These are phyloP conservation scores for Coccyzus lansbergi DNA, from an alignment of 2,797 vertebrate species.

Conservation along the genomic window DNA sequence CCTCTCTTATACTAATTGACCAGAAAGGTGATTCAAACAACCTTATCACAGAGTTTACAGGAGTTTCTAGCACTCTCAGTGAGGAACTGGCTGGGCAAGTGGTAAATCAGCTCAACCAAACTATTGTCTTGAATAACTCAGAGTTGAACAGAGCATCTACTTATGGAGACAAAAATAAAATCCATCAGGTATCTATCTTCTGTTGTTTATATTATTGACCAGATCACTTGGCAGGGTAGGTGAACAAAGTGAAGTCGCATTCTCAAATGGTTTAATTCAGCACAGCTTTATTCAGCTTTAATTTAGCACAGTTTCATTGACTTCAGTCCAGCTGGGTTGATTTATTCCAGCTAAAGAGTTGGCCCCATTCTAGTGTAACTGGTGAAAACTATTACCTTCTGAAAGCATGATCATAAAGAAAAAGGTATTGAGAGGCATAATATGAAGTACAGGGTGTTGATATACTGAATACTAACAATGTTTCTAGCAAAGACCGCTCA, in stretches of 20 bases:
- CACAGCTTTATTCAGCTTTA: constrained; percentile 56
- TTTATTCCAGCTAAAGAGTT: constrained; percentile 39
- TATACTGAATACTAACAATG: constrained; percentile 28
- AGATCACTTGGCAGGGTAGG: background rate
- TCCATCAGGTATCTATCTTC: constrained; percentile 1
- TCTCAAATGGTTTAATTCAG: constrained; percentile 47
- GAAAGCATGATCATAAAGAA: constrained; percentile 51
- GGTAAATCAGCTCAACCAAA: background rate
- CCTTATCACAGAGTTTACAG: background rate
- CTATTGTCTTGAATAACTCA: background rate
- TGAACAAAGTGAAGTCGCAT: constrained; percentile 36
- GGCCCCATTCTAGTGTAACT: constrained; percentile 40
- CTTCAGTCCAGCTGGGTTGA: constrained; percentile 47
- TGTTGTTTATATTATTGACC: constrained; percentile 48
- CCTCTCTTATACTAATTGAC: background rate
- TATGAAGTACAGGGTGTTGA: constrained; percentile 46
- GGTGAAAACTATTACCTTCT: constrained; percentile 52
- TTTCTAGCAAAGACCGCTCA: constrained; percentile 33
- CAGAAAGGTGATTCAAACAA: background rate
- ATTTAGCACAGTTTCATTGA: constrained; percentile 54
- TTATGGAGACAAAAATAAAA: background rate
- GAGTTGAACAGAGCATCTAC: background rate
- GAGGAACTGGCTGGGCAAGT: background rate
- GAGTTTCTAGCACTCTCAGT: background rate
- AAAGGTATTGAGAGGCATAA: constrained; percentile 47